Percentiles rank a stretch among this genome's conserved stretches.
phyloP scores from a whole-genome alignment of 1,140 invertebrate species.

The Saccostrea glomerata region DNA sequence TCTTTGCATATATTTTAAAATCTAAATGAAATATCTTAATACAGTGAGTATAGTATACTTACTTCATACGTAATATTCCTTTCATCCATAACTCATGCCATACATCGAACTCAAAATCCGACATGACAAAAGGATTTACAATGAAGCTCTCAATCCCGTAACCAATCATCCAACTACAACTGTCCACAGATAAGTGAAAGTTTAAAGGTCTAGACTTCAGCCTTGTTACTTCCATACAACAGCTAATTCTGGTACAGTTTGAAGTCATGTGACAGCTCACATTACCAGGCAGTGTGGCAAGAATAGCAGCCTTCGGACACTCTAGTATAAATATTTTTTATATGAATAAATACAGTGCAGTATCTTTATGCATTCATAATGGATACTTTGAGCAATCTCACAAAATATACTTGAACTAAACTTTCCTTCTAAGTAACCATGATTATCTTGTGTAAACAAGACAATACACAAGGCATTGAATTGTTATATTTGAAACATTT shows the following conservation, averaged over 20 bases:
- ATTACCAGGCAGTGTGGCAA: background rate
- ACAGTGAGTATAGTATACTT: background rate
- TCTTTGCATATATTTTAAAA: too few relatives aligned
- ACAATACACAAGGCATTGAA: background rate
- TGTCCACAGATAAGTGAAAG: conserved; percentile 42
- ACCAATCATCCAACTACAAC: conserved; percentile 34
- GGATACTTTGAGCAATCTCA: too few relatives aligned
- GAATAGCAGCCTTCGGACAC: background rate
- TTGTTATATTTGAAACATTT: too few relatives aligned
- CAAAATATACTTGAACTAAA: background rate
- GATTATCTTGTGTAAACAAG: background rate
- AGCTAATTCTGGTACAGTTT: conserved; percentile 35
- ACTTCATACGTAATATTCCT: conserved; percentile 26
- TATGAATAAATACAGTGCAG: background rate
- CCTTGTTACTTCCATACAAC: conserved; percentile 24
- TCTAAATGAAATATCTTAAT: too few relatives aligned
- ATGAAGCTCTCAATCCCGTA: conserved; percentile 45
- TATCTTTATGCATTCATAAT: background rate
- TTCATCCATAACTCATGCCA: conserved; percentile 34
- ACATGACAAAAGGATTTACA: background rate
- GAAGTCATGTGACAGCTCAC: conserved; percentile 15
- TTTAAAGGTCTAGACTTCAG: conserved; percentile 14
- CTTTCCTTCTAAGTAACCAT: too few relatives aligned
- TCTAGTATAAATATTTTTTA: background rate
- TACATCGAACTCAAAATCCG: conserved; percentile 19